Evolutionary conservation across 92 coral and sea anemone genomes (phyloP).

Genomic region (Bergia puertoricense): DNA sequence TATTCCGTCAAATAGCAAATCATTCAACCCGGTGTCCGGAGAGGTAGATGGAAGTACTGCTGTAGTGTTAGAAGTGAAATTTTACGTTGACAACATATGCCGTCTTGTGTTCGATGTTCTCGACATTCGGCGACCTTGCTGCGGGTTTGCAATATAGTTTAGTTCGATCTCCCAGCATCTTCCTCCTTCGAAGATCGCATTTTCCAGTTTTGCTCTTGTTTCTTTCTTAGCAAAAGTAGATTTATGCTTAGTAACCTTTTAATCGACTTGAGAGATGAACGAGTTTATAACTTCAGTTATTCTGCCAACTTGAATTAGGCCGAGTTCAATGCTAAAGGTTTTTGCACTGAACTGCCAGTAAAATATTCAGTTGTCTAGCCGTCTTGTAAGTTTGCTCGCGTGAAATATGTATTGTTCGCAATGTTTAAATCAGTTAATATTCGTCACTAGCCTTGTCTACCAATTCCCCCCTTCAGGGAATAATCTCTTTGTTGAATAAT

Average conservation of each 20-base stretch:
- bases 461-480: not conserved
- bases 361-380: slow-evolving; percentile 19
- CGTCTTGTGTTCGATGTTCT: not conserved
- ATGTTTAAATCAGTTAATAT: not conserved
- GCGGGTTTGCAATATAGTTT: not conserved
- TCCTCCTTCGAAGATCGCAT: not conserved
- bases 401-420: not conserved
- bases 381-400: not conserved
- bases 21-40: not conserved
- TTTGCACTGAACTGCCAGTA: not conserved
- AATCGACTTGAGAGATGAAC: not conserved
- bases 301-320: not conserved
- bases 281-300: not conserved
- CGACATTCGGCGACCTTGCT: not conserved
- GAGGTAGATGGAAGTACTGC: not conserved
- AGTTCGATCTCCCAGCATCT: not conserved
- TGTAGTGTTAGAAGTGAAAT: not conserved
- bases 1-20: not conserved
- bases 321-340: not conserved
- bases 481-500: not conserved
- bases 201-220: not conserved
- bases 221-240: not conserved
- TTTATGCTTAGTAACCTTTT: no score
- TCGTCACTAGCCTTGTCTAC: not conserved
- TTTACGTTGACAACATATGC: not conserved